Evolutionary conservation across 64 coral and sea anemone species (phyloP).

Genomic region (Acropora tenuis): DNA sequence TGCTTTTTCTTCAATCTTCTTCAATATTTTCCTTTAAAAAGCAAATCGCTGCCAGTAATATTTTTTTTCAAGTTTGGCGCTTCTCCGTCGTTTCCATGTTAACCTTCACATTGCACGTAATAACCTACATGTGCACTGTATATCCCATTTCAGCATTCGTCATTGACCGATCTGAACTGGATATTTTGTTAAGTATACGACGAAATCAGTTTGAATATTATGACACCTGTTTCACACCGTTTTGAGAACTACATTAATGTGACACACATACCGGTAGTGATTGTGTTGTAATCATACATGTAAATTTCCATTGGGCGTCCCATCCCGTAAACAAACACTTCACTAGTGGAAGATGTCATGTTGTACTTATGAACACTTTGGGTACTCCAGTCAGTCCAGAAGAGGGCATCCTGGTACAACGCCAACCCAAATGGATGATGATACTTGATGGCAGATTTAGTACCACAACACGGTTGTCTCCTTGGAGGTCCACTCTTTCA

Average conservation of each 20-base stretch:
- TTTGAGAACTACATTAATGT: neutral
- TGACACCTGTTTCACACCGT: constrained; percentile 4
- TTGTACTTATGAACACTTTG: constrained; percentile 47
- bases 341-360: constrained; percentile 16
- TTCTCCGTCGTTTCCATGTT: too few relatives aligned
- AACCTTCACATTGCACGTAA: too few relatives aligned
- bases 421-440: constrained; percentile 52
- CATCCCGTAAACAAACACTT: constrained; percentile 37
- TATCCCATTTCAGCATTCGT: neutral
- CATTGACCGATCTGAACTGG: neutral
- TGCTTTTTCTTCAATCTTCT: too few relatives aligned
- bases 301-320: constrained; percentile 25
- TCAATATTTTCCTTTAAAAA: too few relatives aligned
- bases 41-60: too few relatives aligned
- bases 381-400: constrained; percentile 52
- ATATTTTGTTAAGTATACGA: neutral
- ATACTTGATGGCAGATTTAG: constrained; percentile 34
- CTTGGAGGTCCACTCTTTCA: too few relatives aligned
- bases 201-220: neutral
- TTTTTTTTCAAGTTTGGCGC: too few relatives aligned
- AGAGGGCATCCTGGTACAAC: constrained; percentile 19
- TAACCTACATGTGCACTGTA: too few relatives aligned
- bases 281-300: constrained; percentile 15
- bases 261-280: constrained; percentile 3
- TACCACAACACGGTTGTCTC: constrained; percentile 42